These are phyloP conservation scores for Polymixis lichenea DNA, from an alignment of 2,888 invertebrate genomes.

Conservation along the genomic window DNA sequence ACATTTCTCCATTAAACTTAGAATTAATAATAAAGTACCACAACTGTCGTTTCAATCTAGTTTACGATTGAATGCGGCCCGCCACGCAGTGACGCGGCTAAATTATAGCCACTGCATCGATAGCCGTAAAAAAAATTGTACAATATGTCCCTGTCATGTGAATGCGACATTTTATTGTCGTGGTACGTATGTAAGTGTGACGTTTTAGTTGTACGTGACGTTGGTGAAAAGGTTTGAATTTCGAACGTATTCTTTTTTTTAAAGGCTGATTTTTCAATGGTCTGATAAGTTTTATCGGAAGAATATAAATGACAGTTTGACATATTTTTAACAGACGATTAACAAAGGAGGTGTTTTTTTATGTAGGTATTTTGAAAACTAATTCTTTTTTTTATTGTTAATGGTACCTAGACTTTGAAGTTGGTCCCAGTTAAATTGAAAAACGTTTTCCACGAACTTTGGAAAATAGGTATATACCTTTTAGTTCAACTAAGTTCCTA, in stretches of 20 bases:
- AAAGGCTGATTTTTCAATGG: not conserved
- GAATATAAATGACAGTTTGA: too few relatives aligned
- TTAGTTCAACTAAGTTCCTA: too few relatives aligned
- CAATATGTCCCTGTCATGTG: slow-evolving; percentile 56
- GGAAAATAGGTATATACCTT: too few relatives aligned
- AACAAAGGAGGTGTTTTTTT: too few relatives aligned
- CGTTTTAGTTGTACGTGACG: slow-evolving; percentile 51
- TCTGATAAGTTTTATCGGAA: too few relatives aligned
- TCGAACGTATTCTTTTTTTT: slow-evolving; percentile 30
- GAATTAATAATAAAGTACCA: slow-evolving; percentile 35
- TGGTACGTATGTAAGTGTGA: slow-evolving; percentile 37
- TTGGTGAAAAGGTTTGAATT: slow-evolving; percentile 23
- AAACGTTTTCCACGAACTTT: too few relatives aligned
- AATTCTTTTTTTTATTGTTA: too few relatives aligned
- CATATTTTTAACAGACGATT: too few relatives aligned
- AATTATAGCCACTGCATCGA: slow-evolving; percentile 66
- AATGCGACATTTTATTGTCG: slow-evolving; percentile 57
- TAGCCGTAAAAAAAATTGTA: slow-evolving; percentile 49
- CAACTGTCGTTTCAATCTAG: slow-evolving; percentile 42
- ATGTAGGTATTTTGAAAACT: too few relatives aligned
- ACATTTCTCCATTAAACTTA: not conserved
- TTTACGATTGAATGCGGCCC: slow-evolving; percentile 61
- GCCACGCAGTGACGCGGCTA: slow-evolving; percentile 54
- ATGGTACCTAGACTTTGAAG: too few relatives aligned
- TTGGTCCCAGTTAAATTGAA: too few relatives aligned